Percentiles rank a stretch among this genome's conserved stretches.
Evolutionary conservation across 2,888 invertebrate genomes (phyloP).

Genomic region (Epicampocera succincta): DNA sequence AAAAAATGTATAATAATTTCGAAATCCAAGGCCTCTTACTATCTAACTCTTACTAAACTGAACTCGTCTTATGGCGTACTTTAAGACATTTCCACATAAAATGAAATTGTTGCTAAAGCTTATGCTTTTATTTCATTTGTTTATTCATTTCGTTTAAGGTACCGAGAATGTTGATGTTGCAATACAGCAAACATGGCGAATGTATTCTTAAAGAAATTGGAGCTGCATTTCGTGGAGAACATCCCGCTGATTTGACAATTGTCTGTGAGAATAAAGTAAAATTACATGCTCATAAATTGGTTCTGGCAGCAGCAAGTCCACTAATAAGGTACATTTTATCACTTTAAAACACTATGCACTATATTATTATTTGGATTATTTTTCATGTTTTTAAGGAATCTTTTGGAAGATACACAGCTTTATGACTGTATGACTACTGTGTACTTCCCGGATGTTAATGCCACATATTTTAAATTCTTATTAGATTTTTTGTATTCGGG

Average conservation of each 20-base stretch:
- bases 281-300: conserved; percentile 91
- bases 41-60: conserved; percentile 61
- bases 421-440: conserved; percentile 89
- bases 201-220: conserved; percentile 95
- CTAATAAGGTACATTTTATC: conserved; percentile 85
- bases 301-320: conserved; percentile 93
- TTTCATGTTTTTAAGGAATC: conserved; percentile 82
- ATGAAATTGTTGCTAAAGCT: conserved; percentile 51
- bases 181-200: conserved; percentile 96
- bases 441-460: conserved; percentile 91
- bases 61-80: conserved; percentile 51
- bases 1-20: conserved; percentile 53
- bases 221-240: conserved; percentile 92
- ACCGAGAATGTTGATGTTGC: conserved; percentile 89
- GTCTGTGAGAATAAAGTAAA: conserved; percentile 92
- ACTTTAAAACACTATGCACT: background rate
- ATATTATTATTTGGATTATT: conserved; percentile 27
- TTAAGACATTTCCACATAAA: conserved; percentile 36
- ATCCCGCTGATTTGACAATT: conserved; percentile 92
- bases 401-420: conserved; percentile 87
- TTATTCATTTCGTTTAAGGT: conserved; percentile 75
- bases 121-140: conserved; percentile 37
- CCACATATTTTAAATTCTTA: conserved; percentile 90
- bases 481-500: conserved; percentile 93
- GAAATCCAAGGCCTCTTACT: conserved; percentile 70